Percentiles rank a stretch among this genome's conserved stretches.
Conservation (phyloP, 2,113 vertebrate genomes). For the Zapornia atra region DNA sequence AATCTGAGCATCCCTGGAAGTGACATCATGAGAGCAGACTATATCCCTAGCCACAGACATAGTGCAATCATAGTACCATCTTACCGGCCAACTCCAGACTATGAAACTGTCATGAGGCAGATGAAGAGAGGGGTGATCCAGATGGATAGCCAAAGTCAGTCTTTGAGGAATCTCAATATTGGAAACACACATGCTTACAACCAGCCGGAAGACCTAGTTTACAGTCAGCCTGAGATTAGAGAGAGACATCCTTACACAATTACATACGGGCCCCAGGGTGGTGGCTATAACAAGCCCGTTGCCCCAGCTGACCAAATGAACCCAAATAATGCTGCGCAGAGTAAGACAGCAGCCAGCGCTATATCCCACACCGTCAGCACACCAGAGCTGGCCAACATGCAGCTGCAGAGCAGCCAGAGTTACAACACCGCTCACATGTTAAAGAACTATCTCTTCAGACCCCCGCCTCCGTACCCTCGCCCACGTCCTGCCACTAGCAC, state of each 20-base stretch:
- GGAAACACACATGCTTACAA: constrained; percentile 90
- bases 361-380: constrained; percentile 98
- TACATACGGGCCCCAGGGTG: constrained; percentile 77
- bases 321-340: constrained; percentile 44
- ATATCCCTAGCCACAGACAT: constrained; percentile 93
- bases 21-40: constrained; percentile 92
- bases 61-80: constrained; percentile 95
- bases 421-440: constrained; percentile 82
- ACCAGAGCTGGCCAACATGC: constrained; percentile 90
- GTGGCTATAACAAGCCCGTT: constrained; percentile 82
- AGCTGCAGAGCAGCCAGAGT: constrained; percentile 78
- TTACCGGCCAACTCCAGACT: constrained; percentile 94
- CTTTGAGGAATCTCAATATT: constrained; percentile 93
- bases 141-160: constrained; percentile 90
- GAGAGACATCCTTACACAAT: constrained; percentile 83
- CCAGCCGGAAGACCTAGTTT: constrained; percentile 90
- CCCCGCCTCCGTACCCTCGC: constrained; percentile 89
- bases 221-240: constrained; percentile 95
- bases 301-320: constrained; percentile 71
- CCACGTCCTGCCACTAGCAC: constrained; percentile 96
- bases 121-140: constrained; percentile 84
- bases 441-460: constrained; percentile 87
- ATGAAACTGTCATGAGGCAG: constrained; percentile 94
- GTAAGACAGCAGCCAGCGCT: constrained; percentile 77
- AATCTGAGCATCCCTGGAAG: constrained; percentile 93